A percentile compares a stretch with the other conserved stretches of the same genome.
These are phyloP conservation scores for Alouatta palliata DNA, from an alignment of 2,113 vertebrate species.

Conservation along the genomic window DNA sequence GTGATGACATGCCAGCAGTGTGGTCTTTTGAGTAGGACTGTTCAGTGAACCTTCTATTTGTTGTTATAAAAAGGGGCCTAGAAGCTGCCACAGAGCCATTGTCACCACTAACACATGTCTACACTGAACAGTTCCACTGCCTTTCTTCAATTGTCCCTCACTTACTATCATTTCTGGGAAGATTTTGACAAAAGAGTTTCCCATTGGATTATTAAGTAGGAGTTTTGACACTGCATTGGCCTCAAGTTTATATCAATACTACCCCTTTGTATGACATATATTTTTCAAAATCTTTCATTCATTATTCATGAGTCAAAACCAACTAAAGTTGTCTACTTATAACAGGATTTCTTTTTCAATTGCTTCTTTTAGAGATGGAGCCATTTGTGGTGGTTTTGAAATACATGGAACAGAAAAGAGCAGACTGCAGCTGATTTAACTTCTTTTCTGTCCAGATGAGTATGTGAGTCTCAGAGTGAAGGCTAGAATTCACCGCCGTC, in stretches of 20 bases:
- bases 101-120: fast-evolving
- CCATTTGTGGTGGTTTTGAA: not conserved
- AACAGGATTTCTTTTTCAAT: not conserved
- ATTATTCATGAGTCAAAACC: not conserved
- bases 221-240: not conserved
- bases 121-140: not conserved
- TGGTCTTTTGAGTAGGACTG: not conserved
- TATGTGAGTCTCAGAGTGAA: not conserved
- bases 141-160: not conserved
- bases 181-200: not conserved
- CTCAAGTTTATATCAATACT: not conserved
- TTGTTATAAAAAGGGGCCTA: not conserved
- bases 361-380: not conserved
- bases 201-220: not conserved
- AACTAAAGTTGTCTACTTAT: not conserved
- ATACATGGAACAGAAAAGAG: not conserved
- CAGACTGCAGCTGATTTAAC: not conserved
- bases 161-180: not conserved
- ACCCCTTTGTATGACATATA: not conserved
- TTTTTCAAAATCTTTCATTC: slow-evolving; percentile 10
- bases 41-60: not conserved
- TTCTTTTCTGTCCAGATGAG: not conserved
- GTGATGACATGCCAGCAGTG: too few species aligned
- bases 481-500: not conserved
- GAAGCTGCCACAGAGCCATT: not conserved